These are phyloP conservation scores for Hypolimnas misippus DNA, from an alignment of 2,888 invertebrate species.

Conservation along the genomic window DNA sequence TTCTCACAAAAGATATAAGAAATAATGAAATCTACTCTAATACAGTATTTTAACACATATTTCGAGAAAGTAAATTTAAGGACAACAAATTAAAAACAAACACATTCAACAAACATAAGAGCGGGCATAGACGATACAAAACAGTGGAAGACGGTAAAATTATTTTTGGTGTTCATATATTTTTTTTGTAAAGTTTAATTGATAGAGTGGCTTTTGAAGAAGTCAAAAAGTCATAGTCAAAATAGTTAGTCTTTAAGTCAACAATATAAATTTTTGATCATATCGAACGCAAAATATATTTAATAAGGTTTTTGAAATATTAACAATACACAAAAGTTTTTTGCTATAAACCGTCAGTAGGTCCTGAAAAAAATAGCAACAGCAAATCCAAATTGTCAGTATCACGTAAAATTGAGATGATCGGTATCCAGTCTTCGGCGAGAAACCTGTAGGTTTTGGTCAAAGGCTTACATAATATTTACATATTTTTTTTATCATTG, in stretches of 20 bases:
- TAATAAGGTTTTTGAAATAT: too few species aligned
- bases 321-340: too few species aligned
- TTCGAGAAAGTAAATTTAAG: slow-evolving; percentile 20
- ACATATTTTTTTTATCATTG: too few species aligned
- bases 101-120: slow-evolving; percentile 38
- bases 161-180: slow-evolving; percentile 10
- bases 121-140: slow-evolving; percentile 39
- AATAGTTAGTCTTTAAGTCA: background rate
- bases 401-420: too few species aligned
- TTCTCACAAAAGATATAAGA: background rate
- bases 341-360: too few species aligned
- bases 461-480: too few species aligned
- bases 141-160: slow-evolving; percentile 49
- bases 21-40: slow-evolving; percentile 41
- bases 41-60: slow-evolving; percentile 42
- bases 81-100: slow-evolving; percentile 35
- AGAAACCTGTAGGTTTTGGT: too few species aligned
- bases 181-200: slow-evolving; percentile 4
- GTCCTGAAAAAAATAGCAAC: too few species aligned
- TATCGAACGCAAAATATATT: too few species aligned
- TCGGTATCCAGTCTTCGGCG: too few species aligned
- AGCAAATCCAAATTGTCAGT: too few species aligned
- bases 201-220: slow-evolving; percentile 33
- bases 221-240: background rate
- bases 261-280: background rate